phyloP scores from a whole-genome alignment of 2,888 invertebrate species.

The Mythimna vitellina region DNA sequence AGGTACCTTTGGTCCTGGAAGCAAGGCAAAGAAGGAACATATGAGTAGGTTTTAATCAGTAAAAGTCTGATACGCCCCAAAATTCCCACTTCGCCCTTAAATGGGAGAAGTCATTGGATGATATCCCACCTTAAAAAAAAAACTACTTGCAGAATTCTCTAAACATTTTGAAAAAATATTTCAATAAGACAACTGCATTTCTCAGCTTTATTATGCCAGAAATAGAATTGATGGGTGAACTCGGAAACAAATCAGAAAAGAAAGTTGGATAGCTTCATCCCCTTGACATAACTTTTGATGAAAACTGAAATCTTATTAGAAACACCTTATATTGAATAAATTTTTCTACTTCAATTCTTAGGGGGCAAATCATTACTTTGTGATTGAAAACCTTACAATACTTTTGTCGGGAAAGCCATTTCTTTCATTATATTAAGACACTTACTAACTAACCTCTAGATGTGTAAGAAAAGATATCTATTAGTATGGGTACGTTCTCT shows the following conservation, averaged over 20 bases:
- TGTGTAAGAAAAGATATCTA: no score
- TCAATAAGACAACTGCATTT: background rate
- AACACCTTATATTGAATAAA: conserved; percentile 15
- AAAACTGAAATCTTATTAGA: conserved; percentile 9
- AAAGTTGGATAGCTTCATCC: background rate
- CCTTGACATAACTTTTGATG: conserved; percentile 16
- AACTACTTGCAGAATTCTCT: no score
- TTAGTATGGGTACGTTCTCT: no score
- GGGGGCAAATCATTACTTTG: background rate
- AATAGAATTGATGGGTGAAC: background rate
- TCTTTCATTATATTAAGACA: background rate
- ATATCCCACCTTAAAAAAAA: no score
- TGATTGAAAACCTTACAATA: background rate
- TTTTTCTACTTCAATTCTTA: background rate
- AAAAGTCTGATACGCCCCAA: no score
- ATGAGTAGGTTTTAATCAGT: no score
- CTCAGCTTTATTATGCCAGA: background rate
- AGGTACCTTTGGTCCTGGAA: no score
- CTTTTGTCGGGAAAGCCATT: background rate
- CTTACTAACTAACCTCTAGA: background rate
- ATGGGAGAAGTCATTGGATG: no score
- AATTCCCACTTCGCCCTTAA: no score
- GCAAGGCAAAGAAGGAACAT: no score
- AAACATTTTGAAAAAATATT: background rate
- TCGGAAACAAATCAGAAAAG: background rate